phyloP scores from a whole-genome alignment of 2,113 vertebrate species.

The Brachionichthys hirsutus region DNA sequence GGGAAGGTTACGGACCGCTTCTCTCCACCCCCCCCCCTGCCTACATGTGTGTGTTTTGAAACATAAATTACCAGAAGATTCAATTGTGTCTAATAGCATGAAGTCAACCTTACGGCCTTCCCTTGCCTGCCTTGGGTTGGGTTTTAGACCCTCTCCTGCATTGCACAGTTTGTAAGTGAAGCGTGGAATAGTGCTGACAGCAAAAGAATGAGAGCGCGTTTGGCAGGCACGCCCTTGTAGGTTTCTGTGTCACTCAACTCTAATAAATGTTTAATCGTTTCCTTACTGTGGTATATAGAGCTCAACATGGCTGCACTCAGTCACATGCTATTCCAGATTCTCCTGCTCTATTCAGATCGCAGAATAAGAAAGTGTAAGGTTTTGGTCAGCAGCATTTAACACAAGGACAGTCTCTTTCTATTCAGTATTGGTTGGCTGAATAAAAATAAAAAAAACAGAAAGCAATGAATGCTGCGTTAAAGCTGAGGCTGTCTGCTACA shows the following conservation, averaged over 20 bases:
- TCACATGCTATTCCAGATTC: slow-evolving; percentile 29
- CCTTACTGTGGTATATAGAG: slow-evolving; percentile 76
- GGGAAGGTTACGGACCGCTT: slow-evolving; percentile 7
- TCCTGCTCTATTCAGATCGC: slow-evolving; percentile 17
- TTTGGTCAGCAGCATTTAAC: neutral
- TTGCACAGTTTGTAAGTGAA: slow-evolving; percentile 57
- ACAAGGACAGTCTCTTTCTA: neutral
- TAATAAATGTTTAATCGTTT: slow-evolving; percentile 87
- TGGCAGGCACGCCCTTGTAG: slow-evolving; percentile 85
- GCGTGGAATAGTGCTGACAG: slow-evolving; percentile 77
- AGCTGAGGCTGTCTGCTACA: neutral
- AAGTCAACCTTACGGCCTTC: neutral
- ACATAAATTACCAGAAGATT: too few species aligned
- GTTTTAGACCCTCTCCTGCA: slow-evolving; percentile 62
- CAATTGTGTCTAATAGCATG: too few species aligned
- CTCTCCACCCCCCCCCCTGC: neutral
- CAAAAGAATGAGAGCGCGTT: slow-evolving; percentile 78
- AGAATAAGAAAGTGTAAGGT: slow-evolving; percentile 20
- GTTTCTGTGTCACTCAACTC: slow-evolving; percentile 84
- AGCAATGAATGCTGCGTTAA: neutral
- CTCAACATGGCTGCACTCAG: slow-evolving; percentile 53
- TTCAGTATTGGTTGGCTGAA: neutral
- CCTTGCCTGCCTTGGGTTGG: slow-evolving; percentile 31
- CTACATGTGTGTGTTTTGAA: neutral
- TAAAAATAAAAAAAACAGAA: slow-evolving; percentile 3